Conservation (phyloP, 2,888 invertebrate species). For the Gastracanthus pulcherrimus region DNA sequence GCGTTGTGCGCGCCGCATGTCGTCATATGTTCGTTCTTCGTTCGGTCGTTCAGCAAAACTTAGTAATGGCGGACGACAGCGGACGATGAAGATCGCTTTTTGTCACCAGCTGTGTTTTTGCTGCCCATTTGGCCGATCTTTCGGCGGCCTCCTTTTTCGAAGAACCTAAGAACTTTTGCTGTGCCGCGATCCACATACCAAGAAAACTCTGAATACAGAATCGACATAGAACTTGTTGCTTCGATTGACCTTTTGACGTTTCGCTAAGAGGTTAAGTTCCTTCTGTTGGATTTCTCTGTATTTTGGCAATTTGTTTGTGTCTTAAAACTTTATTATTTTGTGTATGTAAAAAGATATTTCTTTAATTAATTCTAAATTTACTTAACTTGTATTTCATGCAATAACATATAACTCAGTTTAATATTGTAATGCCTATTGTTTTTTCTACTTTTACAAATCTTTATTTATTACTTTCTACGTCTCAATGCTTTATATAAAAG, state of each 20-base stretch:
- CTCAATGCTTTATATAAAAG: neutral
- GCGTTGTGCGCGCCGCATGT: no score
- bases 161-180: no score
- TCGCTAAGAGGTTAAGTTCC: constrained; percentile 29
- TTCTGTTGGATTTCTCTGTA: neutral
- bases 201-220: no score
- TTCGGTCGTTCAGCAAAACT: no score
- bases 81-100: constrained; percentile 6
- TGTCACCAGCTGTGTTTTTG: constrained; percentile 35
- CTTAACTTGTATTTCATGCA: no score
- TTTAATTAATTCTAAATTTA: neutral
- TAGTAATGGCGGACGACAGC: constrained; percentile 15
- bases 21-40: no score
- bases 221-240: neutral
- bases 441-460: neutral
- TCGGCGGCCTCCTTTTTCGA: neutral
- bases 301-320: neutral
- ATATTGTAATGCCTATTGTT: neutral
- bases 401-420: neutral
- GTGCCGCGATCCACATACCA: no score
- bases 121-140: neutral
- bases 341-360: neutral
- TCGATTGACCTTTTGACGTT: constrained; percentile 19
- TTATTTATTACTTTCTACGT: neutral
- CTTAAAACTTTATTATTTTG: neutral